phyloP scores from a whole-genome alignment of 1,140 invertebrate species.

The Drosophila triauraria region DNA sequence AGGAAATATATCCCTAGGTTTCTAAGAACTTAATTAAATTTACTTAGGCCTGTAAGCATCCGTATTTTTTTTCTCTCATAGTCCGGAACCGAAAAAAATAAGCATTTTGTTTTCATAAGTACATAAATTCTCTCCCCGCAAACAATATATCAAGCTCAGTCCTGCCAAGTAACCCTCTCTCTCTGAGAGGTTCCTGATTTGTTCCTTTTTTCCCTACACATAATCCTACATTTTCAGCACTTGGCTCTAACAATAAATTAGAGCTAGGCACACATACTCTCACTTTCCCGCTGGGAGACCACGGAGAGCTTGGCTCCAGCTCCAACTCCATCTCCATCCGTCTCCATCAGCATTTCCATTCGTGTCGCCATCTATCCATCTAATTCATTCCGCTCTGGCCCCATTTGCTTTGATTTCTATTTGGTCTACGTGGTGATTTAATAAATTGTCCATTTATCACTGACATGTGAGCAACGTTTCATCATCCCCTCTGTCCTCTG shows the following conservation, averaged over 20 bases:
- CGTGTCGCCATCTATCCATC: slow-evolving; percentile 51
- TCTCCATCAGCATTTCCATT: slow-evolving; percentile 37
- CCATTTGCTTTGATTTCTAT: slow-evolving; percentile 64
- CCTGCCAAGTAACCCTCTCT: background rate
- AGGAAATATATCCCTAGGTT: background rate
- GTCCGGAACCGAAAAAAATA: background rate
- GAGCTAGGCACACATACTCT: slow-evolving; percentile 36
- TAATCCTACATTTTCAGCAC: slow-evolving; percentile 46
- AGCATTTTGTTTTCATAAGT: slow-evolving; percentile 5
- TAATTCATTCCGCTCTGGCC: slow-evolving; percentile 56
- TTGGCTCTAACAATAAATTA: slow-evolving; percentile 60
- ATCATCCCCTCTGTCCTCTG: slow-evolving; percentile 17
- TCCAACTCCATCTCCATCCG: slow-evolving; percentile 40
- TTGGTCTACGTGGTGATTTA: slow-evolving; percentile 66
- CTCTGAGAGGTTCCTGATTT: background rate
- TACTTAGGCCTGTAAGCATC: slow-evolving; percentile 9
- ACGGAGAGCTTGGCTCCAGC: slow-evolving; percentile 12
- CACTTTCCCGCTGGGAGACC: slow-evolving; percentile 13
- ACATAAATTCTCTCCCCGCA: slow-evolving; percentile 1
- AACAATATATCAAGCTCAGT: slow-evolving; percentile 26
- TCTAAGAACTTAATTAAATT: slow-evolving; percentile 5
- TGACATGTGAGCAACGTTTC: slow-evolving; percentile 62
- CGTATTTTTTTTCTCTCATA: background rate
- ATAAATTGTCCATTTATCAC: slow-evolving; percentile 78
- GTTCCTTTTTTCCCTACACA: slow-evolving; percentile 1